Percentiles rank a stretch among this genome's conserved stretches.
These are phyloP conservation scores for Chrysopilus asiliformis DNA, from an alignment of 2,888 invertebrate species.

Conservation along the genomic window DNA sequence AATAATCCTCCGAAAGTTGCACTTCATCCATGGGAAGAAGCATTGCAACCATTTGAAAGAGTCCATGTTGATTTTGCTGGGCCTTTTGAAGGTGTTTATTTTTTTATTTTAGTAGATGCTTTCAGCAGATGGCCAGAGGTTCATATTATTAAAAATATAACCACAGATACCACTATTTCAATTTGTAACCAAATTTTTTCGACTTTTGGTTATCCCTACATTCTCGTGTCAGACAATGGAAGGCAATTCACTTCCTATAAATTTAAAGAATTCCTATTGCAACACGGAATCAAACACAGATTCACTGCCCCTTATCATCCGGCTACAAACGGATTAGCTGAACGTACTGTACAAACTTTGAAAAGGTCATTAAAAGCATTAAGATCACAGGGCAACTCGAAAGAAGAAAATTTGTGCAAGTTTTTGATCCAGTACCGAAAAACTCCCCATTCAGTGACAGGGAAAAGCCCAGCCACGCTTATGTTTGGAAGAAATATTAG, in stretches of 20 bases:
- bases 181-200: constrained; percentile 8
- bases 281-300: constrained; percentile 9
- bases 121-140: constrained; percentile 17
- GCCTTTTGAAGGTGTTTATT: constrained; percentile 1
- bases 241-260: constrained; percentile 7
- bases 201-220: constrained; percentile 9
- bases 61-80: constrained; percentile 5
- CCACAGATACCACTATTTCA: constrained; percentile 6
- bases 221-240: constrained; percentile 14
- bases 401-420: not conserved
- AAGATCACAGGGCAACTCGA: not conserved
- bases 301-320: constrained; percentile 9
- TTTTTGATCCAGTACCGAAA: constrained; percentile 11
- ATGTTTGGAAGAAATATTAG: constrained; percentile 15
- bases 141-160: too few species aligned
- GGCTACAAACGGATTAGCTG: constrained; percentile 15
- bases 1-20: constrained; percentile 15
- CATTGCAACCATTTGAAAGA: too few species aligned
- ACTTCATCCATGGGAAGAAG: too few species aligned
- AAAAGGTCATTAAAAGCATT: constrained; percentile 11
- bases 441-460: constrained; percentile 15
- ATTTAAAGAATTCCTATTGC: constrained; percentile 6
- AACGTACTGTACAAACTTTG: constrained; percentile 15
- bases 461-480: constrained; percentile 15
- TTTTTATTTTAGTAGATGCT: constrained; percentile 13